A percentile compares a stretch with the other conserved stretches of the same genome.
Evolutionary conservation across 2,113 vertebrate genomes (phyloP).

Genomic region (Setophaga coronata): DNA sequence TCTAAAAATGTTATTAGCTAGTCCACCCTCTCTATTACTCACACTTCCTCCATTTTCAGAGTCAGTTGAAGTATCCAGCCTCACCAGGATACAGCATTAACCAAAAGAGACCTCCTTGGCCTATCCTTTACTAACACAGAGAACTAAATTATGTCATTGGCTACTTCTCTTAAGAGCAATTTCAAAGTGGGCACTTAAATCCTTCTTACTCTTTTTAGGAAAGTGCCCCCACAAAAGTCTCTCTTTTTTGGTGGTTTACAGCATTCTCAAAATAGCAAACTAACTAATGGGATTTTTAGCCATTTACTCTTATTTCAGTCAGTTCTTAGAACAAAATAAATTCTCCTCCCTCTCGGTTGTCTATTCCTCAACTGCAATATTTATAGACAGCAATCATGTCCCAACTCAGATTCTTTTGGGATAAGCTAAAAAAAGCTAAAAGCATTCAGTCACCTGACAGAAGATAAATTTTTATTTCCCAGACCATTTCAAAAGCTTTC

Average conservation of each 20-base stretch:
- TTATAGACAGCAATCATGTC: slow-evolving; percentile 42
- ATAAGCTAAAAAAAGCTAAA: slow-evolving; percentile 43
- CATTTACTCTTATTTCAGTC: slow-evolving; percentile 6
- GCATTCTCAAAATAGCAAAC: background rate
- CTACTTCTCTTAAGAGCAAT: background rate
- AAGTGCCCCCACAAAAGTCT: background rate
- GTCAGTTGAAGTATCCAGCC: background rate
- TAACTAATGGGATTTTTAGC: background rate
- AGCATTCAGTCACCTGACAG: slow-evolving; percentile 15
- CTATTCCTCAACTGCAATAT: slow-evolving; percentile 29
- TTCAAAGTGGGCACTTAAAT: background rate
- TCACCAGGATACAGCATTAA: background rate
- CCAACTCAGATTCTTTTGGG: background rate
- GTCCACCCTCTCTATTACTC: background rate
- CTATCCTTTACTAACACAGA: background rate
- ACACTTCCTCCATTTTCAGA: background rate
- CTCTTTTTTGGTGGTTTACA: background rate
- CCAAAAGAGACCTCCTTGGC: background rate
- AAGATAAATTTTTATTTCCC: background rate
- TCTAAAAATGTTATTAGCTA: background rate
- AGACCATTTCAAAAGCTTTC: background rate
- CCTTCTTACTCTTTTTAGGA: background rate
- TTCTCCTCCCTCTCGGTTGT: slow-evolving; percentile 34
- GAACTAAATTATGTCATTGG: background rate
- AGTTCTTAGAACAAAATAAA: slow-evolving; percentile 41